These are phyloP conservation scores for Popillia japonica DNA, from an alignment of 1,140 invertebrate genomes.

Conservation along the genomic window DNA sequence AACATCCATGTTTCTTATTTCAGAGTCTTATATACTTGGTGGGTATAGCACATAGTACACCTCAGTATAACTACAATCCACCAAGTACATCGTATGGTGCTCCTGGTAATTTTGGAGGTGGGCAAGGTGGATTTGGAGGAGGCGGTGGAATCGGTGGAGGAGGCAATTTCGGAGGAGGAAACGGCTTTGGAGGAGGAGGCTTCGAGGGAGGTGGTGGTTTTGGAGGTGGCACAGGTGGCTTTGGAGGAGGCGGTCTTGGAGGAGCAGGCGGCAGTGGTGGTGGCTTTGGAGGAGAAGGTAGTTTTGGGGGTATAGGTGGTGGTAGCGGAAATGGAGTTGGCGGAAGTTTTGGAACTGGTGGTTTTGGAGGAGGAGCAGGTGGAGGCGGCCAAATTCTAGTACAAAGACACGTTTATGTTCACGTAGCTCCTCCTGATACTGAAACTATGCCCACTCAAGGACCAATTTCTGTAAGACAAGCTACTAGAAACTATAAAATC, in stretches of 20 bases:
- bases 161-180: background rate
- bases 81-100: slow-evolving; percentile 38
- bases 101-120: slow-evolving; percentile 24
- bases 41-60: background rate
- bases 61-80: slow-evolving; percentile 41
- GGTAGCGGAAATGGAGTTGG: background rate
- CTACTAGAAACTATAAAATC: slow-evolving; percentile 87
- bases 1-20: background rate
- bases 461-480: slow-evolving; percentile 64
- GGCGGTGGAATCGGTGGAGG: background rate
- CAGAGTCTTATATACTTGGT: slow-evolving; percentile 10
- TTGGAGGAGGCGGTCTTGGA: background rate
- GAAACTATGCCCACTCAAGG: slow-evolving; percentile 67
- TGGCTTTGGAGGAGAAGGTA: background rate
- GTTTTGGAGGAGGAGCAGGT: slow-evolving; percentile 15
- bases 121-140: too few relatives aligned
- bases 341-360: slow-evolving; percentile 5
- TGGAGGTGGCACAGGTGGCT: background rate
- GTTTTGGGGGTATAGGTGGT: background rate
- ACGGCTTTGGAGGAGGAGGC: background rate
- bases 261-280: slow-evolving; percentile 20
- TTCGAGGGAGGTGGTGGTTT: background rate
- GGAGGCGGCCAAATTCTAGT: slow-evolving; percentile 37
- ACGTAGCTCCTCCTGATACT: slow-evolving; percentile 71
- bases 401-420: slow-evolving; percentile 41